phyloP scores from a whole-genome alignment of 2,113 vertebrate genomes.

The Lanius ludovicianus region DNA sequence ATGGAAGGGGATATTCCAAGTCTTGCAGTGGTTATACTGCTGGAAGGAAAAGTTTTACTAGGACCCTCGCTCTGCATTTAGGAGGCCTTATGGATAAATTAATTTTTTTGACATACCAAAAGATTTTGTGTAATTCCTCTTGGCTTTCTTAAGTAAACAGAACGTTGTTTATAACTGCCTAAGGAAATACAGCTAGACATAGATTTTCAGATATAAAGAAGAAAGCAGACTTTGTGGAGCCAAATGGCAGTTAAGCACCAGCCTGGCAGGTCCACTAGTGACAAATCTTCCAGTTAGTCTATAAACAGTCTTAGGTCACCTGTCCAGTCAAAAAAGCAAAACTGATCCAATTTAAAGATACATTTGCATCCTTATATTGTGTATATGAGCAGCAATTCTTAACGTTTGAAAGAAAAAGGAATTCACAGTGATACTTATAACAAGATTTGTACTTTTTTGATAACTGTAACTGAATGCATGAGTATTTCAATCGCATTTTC shows the following conservation, averaged over 20 bases:
- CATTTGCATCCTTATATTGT: background rate
- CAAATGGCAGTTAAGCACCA: background rate
- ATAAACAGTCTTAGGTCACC: background rate
- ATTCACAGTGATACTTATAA: background rate
- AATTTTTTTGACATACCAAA: background rate
- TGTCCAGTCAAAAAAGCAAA: background rate
- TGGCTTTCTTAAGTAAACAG: background rate
- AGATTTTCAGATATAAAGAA: background rate
- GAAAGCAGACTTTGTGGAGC: background rate
- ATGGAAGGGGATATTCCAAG: background rate
- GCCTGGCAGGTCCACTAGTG: background rate
- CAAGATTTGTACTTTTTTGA: background rate
- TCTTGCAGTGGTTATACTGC: background rate
- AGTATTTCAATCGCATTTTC: background rate
- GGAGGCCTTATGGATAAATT: background rate
- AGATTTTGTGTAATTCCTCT: background rate
- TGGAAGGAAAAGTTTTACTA: background rate
- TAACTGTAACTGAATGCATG: accelerated
- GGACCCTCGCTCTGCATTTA: background rate
- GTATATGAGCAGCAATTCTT: background rate
- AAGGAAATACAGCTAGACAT: background rate
- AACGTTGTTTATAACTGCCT: background rate
- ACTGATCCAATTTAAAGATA: background rate
- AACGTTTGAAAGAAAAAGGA: background rate
- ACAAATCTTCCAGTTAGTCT: background rate